Evolutionary conservation across 1,140 invertebrate genomes (phyloP), one percentile per base, ranked within the genome.

Genomic region (Drosophila equinoxialis): DNA sequence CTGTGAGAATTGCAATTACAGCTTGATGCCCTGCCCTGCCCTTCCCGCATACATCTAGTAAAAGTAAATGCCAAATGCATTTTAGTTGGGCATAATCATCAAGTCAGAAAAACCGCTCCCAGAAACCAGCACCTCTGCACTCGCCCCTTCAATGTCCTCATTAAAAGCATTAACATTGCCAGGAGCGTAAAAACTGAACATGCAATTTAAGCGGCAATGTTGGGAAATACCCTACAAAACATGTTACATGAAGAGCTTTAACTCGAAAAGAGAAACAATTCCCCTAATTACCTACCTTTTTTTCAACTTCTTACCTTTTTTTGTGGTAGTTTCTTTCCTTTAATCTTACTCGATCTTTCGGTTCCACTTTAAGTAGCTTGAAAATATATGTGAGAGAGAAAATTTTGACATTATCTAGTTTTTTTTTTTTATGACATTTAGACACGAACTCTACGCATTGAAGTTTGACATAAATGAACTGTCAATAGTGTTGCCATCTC

Each of bases 111-210:
- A 74, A 59, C 71, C 64, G 54, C 61, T 42, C 37, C 51, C n/a
- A 69, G 14, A 17, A 54, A 39, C 73, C 59, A 77, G 42, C 60
- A 60, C 67, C 73, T 60, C 61, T 5, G 23, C 39, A 20, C 23
- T 6, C 6, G 61, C 26, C 23, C 45, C 61, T 67, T 45, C 30
- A 30, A 30, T 30, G 37, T 78, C 65, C 54, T 64, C 71, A 70
- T 87, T 82, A 76, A 85, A 82, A 79, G 83, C 83, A 87, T 87
- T 85, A 82, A 79, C 73, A 79, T 70, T 63, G 78, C 78, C 75
- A 58, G 67, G 71, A 74, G 65, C 73, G 77, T 67, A 55, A 59
- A 65, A 68, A 77, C 71, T 82, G 79, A 86, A 85, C 74, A 81
- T 85, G 81, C 81, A 85, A 85, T 82, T 82, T 81, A 86, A 78